Conservation (phyloP, 2,888 invertebrate genomes). For the Sabatieria punctata region DNA sequence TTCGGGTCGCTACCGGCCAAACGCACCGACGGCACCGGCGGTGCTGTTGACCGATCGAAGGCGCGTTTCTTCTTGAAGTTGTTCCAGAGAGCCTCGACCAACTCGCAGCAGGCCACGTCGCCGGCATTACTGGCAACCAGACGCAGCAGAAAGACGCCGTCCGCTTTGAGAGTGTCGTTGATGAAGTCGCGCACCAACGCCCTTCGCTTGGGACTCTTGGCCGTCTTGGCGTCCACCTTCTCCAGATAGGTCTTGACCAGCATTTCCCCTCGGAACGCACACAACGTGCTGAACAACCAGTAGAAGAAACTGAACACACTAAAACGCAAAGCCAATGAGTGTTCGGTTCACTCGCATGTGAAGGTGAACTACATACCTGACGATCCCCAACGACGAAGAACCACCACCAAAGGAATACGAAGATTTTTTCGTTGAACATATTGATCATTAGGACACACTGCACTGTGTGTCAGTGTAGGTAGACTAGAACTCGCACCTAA, state of each 20-base stretch:
- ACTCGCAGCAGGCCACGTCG: constrained; percentile 25
- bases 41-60: neutral
- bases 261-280: constrained; percentile 3
- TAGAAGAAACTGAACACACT: constrained; percentile 14
- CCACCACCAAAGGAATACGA: constrained; percentile 30
- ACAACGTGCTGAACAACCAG: constrained; percentile 17
- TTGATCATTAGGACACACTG: constrained; percentile 22
- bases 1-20: neutral
- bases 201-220: neutral
- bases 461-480: constrained; percentile 27
- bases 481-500: constrained; percentile 25
- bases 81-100: constrained; percentile 22
- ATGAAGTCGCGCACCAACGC: neutral
- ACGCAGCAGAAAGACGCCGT: constrained; percentile 1
- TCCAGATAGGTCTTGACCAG: constrained; percentile 6
- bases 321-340: neutral
- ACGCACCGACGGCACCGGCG: neutral
- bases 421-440: constrained; percentile 24
- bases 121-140: constrained; percentile 26
- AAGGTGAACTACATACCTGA: neutral
- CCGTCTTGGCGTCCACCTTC: neutral
- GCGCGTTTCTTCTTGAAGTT: constrained; percentile 10
- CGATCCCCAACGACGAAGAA: constrained; percentile 18
- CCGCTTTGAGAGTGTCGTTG: neutral
- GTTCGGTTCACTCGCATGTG: neutral